Conservation (phyloP, 2,888 invertebrate species). For the Chydorus sphaericus region DNA sequence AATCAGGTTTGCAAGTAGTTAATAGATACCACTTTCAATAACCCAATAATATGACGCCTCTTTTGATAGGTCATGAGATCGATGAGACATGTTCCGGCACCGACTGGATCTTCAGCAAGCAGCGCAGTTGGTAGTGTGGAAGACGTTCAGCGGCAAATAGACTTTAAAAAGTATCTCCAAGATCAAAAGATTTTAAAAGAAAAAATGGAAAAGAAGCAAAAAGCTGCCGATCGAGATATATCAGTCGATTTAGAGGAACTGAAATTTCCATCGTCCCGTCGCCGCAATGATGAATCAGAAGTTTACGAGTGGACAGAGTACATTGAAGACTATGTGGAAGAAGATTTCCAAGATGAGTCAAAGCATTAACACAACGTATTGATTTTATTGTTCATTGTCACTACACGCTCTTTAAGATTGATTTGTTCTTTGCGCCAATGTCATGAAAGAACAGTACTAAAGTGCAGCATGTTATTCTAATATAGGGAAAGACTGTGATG, state of each 20-base stretch:
- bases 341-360: neutral
- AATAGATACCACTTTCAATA: neutral
- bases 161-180: neutral
- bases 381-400: constrained; percentile 4
- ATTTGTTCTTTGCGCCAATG: neutral
- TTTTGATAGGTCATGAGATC: neutral
- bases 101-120: neutral
- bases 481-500: neutral
- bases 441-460: neutral
- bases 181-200: neutral
- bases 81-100: neutral
- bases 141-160: neutral
- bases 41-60: too few relatives aligned
- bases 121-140: neutral
- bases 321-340: neutral
- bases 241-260: neutral
- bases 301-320: too few relatives aligned
- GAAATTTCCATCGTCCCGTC: too few relatives aligned
- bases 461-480: neutral
- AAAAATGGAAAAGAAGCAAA: neutral
- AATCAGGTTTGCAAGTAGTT: neutral
- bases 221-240: neutral
- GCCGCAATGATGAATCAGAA: too few relatives aligned
- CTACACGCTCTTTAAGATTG: neutral
- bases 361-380: neutral